These are phyloP conservation scores for Gandaritis pyraliata DNA, from an alignment of 2,888 invertebrate genomes.

Conservation along the genomic window DNA sequence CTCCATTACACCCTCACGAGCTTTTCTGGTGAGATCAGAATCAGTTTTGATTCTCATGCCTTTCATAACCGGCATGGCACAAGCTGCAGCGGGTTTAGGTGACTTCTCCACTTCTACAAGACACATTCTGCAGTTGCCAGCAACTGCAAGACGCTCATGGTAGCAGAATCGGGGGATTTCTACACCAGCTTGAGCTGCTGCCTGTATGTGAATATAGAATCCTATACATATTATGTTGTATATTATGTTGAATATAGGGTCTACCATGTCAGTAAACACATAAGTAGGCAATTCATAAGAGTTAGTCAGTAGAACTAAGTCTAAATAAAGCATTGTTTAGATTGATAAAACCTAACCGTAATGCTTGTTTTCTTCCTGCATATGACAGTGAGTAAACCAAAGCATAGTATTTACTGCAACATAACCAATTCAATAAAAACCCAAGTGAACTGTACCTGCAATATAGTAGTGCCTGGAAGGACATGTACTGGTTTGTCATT, in stretches of 20 bases:
- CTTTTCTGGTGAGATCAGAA: slow-evolving; percentile 94
- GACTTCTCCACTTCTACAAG: slow-evolving; percentile 99
- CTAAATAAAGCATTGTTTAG: too few species aligned
- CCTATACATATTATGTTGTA: not conserved
- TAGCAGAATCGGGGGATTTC: slow-evolving; percentile 99
- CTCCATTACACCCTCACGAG: slow-evolving; percentile 96
- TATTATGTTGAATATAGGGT: not conserved
- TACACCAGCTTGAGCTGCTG: slow-evolving; percentile 96
- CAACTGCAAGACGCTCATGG: slow-evolving; percentile 98
- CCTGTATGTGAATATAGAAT: slow-evolving; percentile 81
- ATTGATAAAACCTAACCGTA: too few species aligned
- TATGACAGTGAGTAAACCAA: not conserved
- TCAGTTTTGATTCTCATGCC: slow-evolving; percentile 99
- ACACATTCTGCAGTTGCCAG: slow-evolving; percentile 99
- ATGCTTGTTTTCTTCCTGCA: too few species aligned
- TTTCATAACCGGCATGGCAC: slow-evolving; percentile 99
- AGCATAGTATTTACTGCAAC: not conserved
- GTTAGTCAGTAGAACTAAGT: too few species aligned
- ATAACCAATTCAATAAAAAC: not conserved
- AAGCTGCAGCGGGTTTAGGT: slow-evolving; percentile 98
- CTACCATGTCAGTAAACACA: too few species aligned
- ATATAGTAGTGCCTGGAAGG: slow-evolving; percentile 97
- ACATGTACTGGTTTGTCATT: slow-evolving; percentile 98
- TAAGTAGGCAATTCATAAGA: too few species aligned
- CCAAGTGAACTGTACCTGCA: slow-evolving; percentile 88